Evolutionary conservation across 1,140 invertebrate genomes (phyloP).

Genomic region (Ips nitidus): DNA sequence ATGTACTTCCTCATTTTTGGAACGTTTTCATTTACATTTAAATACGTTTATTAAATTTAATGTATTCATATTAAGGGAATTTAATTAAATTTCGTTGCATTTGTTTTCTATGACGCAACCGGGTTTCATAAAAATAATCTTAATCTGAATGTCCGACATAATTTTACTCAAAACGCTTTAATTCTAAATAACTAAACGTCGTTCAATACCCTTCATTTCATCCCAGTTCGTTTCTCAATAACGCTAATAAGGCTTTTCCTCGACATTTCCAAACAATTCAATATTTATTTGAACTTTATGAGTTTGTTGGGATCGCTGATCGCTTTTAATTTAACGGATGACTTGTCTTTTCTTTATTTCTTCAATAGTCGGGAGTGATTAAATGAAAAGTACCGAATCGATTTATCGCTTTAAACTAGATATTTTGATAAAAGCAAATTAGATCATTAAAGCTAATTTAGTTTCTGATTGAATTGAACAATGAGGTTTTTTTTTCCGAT

Average conservation of each 20-base stretch:
- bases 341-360: constrained; percentile 18
- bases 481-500: too few relatives aligned
- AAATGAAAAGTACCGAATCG: constrained; percentile 24
- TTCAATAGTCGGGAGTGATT: constrained; percentile 12
- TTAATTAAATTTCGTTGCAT: neutral
- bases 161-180: neutral
- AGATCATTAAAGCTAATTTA: constrained; percentile 5
- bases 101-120: neutral
- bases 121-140: neutral
- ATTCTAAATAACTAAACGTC: too few relatives aligned
- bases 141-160: neutral
- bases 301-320: constrained; percentile 9
- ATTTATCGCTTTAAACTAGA: constrained; percentile 22
- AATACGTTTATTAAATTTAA: neutral
- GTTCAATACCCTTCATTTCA: too few relatives aligned
- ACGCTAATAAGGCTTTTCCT: too few relatives aligned
- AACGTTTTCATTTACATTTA: neutral
- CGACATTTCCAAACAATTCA: constrained; percentile 6
- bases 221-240: too few relatives aligned
- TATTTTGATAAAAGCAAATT: constrained; percentile 22
- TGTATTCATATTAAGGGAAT: neutral
- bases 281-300: constrained; percentile 27
- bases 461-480: neutral
- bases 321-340: constrained; percentile 29
- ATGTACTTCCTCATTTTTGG: neutral